phyloP scores from a whole-genome alignment of 2,797 vertebrate genomes.

The Myotis pilosus region DNA sequence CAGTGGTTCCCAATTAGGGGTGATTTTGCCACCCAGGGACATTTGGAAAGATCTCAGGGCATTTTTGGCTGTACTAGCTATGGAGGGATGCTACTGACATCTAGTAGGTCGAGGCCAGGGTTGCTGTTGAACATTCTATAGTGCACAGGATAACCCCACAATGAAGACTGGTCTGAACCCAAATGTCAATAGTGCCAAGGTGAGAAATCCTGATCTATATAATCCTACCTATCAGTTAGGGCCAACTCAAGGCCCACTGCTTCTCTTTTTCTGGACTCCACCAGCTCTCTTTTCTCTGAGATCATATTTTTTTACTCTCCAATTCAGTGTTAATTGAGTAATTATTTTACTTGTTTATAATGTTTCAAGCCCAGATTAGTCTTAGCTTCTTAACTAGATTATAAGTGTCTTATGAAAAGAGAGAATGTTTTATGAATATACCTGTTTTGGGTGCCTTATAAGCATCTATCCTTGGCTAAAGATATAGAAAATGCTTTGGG shows the following conservation, averaged over 20 bases:
- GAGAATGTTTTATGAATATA: background rate
- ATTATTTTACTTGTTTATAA: constrained; percentile 19
- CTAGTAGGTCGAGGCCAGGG: background rate
- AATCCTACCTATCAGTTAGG: background rate
- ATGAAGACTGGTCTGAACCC: background rate
- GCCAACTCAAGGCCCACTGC: background rate
- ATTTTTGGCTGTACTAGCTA: background rate
- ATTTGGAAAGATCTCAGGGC: background rate
- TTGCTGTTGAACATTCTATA: background rate
- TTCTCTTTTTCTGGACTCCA: constrained; percentile 22
- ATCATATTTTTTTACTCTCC: background rate
- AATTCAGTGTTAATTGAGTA: background rate
- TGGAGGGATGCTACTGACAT: background rate
- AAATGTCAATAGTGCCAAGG: background rate
- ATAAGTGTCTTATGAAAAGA: background rate
- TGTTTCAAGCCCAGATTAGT: constrained; percentile 24
- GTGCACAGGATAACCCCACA: background rate
- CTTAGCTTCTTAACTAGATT: background rate
- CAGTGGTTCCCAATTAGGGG: background rate
- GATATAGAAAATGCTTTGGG: background rate
- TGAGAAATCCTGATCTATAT: background rate
- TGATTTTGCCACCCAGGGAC: background rate
- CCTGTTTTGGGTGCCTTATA: background rate
- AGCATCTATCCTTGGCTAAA: background rate
- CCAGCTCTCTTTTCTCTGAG: background rate